Percentiles rank a stretch among this genome's conserved stretches.
Conservation (phyloP, 1,140 invertebrate genomes). For the Theocolax elegans region DNA sequence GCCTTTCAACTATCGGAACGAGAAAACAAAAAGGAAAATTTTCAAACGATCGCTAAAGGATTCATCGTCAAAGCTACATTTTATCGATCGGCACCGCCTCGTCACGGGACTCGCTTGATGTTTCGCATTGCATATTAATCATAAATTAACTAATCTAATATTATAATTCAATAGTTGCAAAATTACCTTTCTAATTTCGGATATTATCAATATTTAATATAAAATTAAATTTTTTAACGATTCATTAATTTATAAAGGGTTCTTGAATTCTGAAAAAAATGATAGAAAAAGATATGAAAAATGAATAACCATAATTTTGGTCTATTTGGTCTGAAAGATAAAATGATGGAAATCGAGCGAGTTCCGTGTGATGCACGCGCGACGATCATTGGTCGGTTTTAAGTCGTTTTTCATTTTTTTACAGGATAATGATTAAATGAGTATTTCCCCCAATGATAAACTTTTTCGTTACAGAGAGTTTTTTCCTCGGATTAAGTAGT, state of each 20-base stretch:
- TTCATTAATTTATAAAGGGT: too few relatives aligned
- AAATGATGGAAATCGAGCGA: constrained; percentile 21
- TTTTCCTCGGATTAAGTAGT: constrained; percentile 67
- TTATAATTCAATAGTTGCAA: too few relatives aligned
- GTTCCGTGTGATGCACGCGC: constrained; percentile 50
- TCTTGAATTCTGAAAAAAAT: constrained; percentile 20
- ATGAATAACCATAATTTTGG: neutral
- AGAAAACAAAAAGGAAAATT: constrained; percentile 56
- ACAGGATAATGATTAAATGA: constrained; percentile 34
- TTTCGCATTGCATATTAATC: too few relatives aligned
- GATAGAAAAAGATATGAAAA: neutral
- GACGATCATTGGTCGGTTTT: constrained; percentile 60
- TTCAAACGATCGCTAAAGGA: constrained; percentile 59
- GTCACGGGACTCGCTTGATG: constrained; percentile 13
- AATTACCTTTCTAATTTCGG: too few relatives aligned
- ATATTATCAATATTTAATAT: too few relatives aligned
- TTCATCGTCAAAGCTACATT: constrained; percentile 64
- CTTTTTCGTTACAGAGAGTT: constrained; percentile 66
- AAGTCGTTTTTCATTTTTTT: constrained; percentile 43
- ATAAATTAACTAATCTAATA: too few relatives aligned
- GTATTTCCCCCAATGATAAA: constrained; percentile 46
- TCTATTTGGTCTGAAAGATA: neutral
- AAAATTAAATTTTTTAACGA: too few relatives aligned
- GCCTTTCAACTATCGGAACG: constrained; percentile 60
- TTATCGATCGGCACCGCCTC: constrained; percentile 44